Conservation (phyloP, 2,888 invertebrate genomes). For the Gerosis bhagava region DNA sequence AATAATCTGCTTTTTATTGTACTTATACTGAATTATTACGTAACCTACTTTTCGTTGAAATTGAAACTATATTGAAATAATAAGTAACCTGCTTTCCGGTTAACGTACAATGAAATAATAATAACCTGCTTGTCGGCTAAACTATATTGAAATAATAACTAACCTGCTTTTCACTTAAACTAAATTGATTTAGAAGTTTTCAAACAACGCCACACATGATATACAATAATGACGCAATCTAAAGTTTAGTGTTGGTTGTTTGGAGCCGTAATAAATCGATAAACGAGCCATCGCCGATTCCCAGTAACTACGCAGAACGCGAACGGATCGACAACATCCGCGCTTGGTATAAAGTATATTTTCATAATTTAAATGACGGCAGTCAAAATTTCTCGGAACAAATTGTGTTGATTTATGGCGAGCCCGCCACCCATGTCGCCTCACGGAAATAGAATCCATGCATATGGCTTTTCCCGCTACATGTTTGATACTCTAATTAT, state of each 20-base stretch:
- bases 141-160: too few species aligned
- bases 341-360: constrained; percentile 45
- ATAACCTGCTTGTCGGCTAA: too few species aligned
- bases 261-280: constrained; percentile 21
- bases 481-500: constrained; percentile 5
- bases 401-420: constrained; percentile 56
- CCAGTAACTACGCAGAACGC: constrained; percentile 31
- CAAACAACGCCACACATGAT: neutral
- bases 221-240: constrained; percentile 8
- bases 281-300: constrained; percentile 16
- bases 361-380: constrained; percentile 52
- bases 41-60: too few species aligned
- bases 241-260: constrained; percentile 13
- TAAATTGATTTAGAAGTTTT: neutral
- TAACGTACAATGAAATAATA: too few species aligned
- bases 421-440: constrained; percentile 41
- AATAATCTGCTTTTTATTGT: too few species aligned
- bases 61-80: too few species aligned
- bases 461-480: constrained; percentile 19
- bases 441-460: constrained; percentile 38
- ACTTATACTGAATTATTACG: too few species aligned
- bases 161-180: constrained; percentile 1
- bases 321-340: constrained; percentile 46
- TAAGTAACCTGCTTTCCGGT: too few species aligned
- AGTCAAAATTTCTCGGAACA: constrained; percentile 64